Evolutionary conservation across 2,888 invertebrate species (phyloP).

Genomic region (Deroplatys truncata): DNA sequence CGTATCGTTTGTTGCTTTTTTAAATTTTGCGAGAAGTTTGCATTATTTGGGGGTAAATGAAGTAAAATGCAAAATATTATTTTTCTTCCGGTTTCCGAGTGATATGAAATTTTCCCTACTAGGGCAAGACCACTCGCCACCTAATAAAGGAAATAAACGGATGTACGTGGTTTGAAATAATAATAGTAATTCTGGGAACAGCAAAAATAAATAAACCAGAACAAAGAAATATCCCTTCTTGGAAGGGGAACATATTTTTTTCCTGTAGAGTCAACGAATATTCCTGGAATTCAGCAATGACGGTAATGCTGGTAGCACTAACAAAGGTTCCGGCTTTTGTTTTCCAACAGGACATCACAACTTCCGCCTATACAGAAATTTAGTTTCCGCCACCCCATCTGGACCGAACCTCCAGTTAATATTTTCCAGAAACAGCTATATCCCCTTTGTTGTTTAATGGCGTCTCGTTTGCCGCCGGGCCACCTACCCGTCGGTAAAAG

Average conservation of each 20-base stretch:
- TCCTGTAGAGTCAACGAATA: background rate
- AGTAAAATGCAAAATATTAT: too few species aligned
- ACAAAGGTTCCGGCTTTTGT: background rate
- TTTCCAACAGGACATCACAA: background rate
- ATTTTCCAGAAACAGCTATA: background rate
- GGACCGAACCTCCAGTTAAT: background rate
- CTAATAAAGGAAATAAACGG: too few species aligned
- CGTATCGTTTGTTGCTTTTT: too few species aligned
- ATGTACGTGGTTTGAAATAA: too few species aligned
- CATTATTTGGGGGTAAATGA: too few species aligned
- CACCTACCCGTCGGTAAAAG: background rate
- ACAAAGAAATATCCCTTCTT: background rate
- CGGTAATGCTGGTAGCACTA: background rate
- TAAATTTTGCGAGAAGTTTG: too few species aligned
- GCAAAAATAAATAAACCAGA: background rate
- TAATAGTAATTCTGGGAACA: too few species aligned
- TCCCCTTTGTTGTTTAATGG: background rate
- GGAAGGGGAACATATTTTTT: too few species aligned
- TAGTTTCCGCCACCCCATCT: background rate
- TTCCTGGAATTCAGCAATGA: background rate
- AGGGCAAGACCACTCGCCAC: too few species aligned
- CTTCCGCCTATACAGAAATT: background rate
- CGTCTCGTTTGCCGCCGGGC: too few species aligned
- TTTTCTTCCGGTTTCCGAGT: too few species aligned
- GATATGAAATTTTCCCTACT: too few species aligned